These are phyloP conservation scores for Catagonus wagneri DNA, from an alignment of 2,113 vertebrate genomes.

Conservation along the genomic window DNA sequence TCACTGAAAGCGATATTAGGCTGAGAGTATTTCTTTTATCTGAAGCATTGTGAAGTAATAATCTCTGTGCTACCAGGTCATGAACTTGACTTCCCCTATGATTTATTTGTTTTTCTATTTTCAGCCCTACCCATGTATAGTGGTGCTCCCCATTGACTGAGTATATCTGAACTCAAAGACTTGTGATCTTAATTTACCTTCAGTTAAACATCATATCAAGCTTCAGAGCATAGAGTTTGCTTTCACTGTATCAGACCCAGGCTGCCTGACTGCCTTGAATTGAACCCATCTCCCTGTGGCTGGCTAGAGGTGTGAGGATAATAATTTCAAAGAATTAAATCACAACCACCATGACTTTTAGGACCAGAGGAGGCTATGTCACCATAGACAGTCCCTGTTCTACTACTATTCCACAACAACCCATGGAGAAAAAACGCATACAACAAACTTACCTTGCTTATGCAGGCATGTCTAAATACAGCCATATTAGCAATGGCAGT, in stretches of 20 bases:
- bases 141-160: background rate
- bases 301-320: background rate
- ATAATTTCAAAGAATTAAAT: background rate
- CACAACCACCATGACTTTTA: background rate
- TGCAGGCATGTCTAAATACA: background rate
- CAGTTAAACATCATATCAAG: background rate
- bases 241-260: background rate
- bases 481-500: background rate
- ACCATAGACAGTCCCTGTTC: background rate
- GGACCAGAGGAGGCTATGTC: background rate
- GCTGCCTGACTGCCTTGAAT: background rate
- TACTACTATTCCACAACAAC: background rate
- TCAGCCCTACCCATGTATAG: background rate
- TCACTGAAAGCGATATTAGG: background rate
- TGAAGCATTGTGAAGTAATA: background rate
- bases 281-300: background rate
- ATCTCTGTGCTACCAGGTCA: background rate
- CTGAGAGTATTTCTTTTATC: slow-evolving; percentile 28
- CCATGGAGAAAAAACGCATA: background rate
- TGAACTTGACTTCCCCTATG: background rate
- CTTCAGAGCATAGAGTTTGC: background rate
- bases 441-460: background rate
- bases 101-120: background rate
- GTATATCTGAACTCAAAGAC: background rate
- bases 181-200: background rate